Evolutionary conservation across 2,888 invertebrate genomes (phyloP).

Genomic region (Agelastica alni): DNA sequence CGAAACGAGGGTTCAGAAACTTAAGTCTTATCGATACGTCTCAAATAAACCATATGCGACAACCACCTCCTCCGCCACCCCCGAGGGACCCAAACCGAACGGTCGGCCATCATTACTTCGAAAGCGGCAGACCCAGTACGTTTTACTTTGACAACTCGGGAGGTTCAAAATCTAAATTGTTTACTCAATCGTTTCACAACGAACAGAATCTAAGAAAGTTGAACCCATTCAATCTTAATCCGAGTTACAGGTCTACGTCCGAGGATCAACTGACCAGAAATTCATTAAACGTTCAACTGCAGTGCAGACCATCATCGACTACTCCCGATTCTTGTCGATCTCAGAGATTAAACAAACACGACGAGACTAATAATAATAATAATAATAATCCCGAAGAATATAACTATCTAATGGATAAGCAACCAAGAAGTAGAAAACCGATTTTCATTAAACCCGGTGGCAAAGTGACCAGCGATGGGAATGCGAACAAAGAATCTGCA

Average conservation of each 20-base stretch:
- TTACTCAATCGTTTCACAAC: constrained; percentile 30
- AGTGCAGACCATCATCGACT: constrained; percentile 53
- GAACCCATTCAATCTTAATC: constrained; percentile 44
- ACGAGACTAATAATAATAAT: constrained; percentile 26
- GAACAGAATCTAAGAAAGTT: constrained; percentile 47
- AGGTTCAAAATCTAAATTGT: constrained; percentile 39
- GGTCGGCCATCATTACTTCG: constrained; percentile 54
- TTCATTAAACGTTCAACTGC: constrained; percentile 39
- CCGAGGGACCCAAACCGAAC: constrained; percentile 75
- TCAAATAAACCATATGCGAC: constrained; percentile 37
- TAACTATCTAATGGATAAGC: constrained; percentile 73
- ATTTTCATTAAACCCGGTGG: constrained; percentile 66
- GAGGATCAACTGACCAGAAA: constrained; percentile 52
- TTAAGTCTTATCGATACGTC: constrained; percentile 46
- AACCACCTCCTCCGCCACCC: constrained; percentile 75
- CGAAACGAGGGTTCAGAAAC: constrained; percentile 45
- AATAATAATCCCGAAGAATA: constrained; percentile 51
- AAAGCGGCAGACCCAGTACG: constrained; percentile 57
- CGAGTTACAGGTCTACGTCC: constrained; percentile 50
- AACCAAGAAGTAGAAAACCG: constrained; percentile 73
- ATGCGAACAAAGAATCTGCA: constrained; percentile 40
- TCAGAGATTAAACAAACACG: constrained; percentile 37
- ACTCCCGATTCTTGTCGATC: constrained; percentile 48
- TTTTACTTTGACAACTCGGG: constrained; percentile 59
- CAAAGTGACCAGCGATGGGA: constrained; percentile 1